phyloP scores from a whole-genome alignment of 35 echinoderm and acorn worm genomes.

The Eucidaris tribuloides region DNA sequence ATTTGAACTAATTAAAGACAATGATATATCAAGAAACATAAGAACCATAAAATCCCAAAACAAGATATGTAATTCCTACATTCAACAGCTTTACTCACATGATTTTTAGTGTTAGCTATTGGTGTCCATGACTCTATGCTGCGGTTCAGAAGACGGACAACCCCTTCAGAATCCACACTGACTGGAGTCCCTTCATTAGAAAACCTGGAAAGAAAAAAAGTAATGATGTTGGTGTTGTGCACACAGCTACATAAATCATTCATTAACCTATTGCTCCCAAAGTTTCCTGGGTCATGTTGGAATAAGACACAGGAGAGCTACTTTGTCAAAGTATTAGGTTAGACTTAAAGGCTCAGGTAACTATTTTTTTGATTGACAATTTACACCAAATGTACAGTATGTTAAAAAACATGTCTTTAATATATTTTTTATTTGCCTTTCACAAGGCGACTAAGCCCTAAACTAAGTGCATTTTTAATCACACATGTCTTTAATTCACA shows the following conservation, averaged over 20 bases:
- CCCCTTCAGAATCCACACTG: conserved; percentile 73
- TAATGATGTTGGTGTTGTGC: background rate
- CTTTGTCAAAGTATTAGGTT: background rate
- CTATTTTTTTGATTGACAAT: background rate
- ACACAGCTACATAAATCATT: background rate
- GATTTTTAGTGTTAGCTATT: too few species aligned
- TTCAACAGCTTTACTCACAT: background rate
- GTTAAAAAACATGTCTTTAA: too few species aligned
- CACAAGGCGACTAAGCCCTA: too few species aligned
- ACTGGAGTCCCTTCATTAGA: conserved; percentile 78
- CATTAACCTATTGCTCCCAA: background rate
- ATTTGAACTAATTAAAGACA: too few species aligned
- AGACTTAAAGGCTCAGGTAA: background rate
- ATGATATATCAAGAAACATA: too few species aligned
- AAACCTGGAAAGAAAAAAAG: conserved; percentile 44
- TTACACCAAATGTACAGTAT: too few species aligned
- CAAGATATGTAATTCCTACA: background rate
- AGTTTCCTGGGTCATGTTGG: background rate
- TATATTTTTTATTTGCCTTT: too few species aligned
- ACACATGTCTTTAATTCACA: too few species aligned
- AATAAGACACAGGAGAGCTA: background rate
- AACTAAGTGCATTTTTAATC: too few species aligned
- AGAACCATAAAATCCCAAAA: background rate
- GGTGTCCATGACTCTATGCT: too few species aligned
- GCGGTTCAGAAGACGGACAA: conserved; percentile 74